A percentile compares a stretch with the other conserved stretches of the same genome.
Evolutionary conservation across 2,888 invertebrate genomes (phyloP).

Genomic region (Isoperla grammatica): DNA sequence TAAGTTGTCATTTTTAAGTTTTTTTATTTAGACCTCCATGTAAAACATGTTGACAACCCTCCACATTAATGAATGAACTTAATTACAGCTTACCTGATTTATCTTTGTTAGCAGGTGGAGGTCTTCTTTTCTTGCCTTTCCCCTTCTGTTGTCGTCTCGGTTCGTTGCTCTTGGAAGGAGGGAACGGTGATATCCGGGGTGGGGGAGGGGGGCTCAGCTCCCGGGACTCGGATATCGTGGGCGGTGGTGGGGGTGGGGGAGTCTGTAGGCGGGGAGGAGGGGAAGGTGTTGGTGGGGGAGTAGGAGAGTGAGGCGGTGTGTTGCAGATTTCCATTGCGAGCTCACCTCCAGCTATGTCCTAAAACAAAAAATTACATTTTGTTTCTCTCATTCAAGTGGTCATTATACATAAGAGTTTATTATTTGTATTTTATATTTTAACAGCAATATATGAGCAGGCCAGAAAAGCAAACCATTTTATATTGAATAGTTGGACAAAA

Average conservation of each 20-base stretch:
- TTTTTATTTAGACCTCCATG: too few relatives aligned
- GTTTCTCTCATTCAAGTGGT: too few relatives aligned
- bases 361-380: too few relatives aligned
- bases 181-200: constrained; percentile 39
- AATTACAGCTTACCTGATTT: neutral
- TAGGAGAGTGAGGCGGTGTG: constrained; percentile 29
- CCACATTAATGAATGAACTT: too few relatives aligned
- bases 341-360: constrained; percentile 19
- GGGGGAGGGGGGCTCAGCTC: constrained; percentile 43
- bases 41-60: too few relatives aligned
- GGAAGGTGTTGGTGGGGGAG: constrained; percentile 29
- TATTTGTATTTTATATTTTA: too few relatives aligned
- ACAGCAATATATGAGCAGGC: too few relatives aligned
- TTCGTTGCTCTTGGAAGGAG: constrained; percentile 5
- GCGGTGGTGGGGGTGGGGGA: constrained; percentile 38
- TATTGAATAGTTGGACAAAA: too few relatives aligned
- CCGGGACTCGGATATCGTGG: constrained; percentile 36
- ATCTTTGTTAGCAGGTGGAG: neutral
- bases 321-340: constrained; percentile 29
- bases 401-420: too few relatives aligned
- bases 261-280: constrained; percentile 38
- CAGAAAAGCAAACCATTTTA: too few relatives aligned
- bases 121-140: neutral
- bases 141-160: neutral
- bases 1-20: too few relatives aligned